Conservation (phyloP, 2,797 vertebrate species). For the Natrix natrix region DNA sequence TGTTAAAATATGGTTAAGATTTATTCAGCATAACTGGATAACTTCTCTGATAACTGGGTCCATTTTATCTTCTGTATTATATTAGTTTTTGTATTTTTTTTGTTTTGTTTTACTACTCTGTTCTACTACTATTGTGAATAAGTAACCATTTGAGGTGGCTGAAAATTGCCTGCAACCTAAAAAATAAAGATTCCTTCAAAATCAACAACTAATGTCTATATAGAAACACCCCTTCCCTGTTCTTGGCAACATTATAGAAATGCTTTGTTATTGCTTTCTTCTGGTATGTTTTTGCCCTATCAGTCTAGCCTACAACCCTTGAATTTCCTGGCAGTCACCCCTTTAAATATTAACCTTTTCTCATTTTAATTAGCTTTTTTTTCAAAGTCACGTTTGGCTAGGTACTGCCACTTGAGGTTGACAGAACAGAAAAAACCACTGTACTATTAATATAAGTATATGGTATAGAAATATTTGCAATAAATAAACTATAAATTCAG, state of each 20-base stretch:
- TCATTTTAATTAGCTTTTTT: neutral
- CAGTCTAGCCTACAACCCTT: neutral
- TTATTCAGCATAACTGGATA: neutral
- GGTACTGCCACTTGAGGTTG: neutral
- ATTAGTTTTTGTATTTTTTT: neutral
- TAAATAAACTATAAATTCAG: neutral
- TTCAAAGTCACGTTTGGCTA: neutral
- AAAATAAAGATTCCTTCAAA: neutral
- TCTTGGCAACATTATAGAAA: neutral
- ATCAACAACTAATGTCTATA: neutral
- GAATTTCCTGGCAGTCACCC: neutral
- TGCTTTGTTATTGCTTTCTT: neutral
- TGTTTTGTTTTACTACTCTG: neutral
- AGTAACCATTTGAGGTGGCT: neutral
- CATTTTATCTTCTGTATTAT: neutral
- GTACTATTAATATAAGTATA: neutral
- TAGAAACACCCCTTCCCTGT: neutral
- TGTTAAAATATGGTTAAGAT: neutral
- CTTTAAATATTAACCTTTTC: neutral
- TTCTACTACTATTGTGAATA: neutral
- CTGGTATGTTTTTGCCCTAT: neutral
- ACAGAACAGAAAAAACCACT: neutral
- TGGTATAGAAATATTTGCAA: neutral
- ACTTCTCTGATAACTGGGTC: neutral
- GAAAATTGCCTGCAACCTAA: neutral